Percentiles rank a stretch among this genome's conserved stretches.
Evolutionary conservation across 2,113 vertebrate species (phyloP).

Genomic region (Grallaria varia): DNA sequence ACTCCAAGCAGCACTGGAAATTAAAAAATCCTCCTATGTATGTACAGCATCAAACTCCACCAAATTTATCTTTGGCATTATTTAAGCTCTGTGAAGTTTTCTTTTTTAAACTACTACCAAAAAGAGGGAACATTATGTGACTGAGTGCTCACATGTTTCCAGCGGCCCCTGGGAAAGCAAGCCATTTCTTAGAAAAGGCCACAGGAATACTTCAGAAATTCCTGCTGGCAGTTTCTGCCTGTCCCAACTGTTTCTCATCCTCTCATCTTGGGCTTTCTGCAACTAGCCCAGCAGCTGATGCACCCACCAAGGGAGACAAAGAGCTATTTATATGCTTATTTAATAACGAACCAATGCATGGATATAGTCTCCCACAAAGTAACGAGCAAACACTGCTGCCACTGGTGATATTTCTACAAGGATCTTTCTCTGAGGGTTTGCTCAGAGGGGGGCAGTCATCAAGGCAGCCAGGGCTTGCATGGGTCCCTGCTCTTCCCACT

Average conservation of each 20-base stretch:
- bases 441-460: neutral
- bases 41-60: neutral
- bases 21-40: neutral
- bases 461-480: neutral
- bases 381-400: neutral
- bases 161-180: slow-evolving; percentile 19
- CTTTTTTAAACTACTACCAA: slow-evolving; percentile 54
- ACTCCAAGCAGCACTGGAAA: neutral
- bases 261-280: neutral
- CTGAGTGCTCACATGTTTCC: neutral
- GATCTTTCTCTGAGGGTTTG: neutral
- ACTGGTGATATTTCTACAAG: neutral
- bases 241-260: neutral
- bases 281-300: neutral
- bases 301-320: neutral
- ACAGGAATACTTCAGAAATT: slow-evolving; percentile 38
- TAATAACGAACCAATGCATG: neutral
- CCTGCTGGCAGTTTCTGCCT: neutral
- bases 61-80: neutral
- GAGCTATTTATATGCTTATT: neutral
- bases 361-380: neutral
- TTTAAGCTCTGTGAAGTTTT: slow-evolving; percentile 27
- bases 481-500: neutral
- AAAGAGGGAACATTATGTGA: slow-evolving; percentile 33
- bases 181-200: neutral